These are phyloP conservation scores for Raja brachyura DNA, from an alignment of 2,113 vertebrate species.

Conservation along the genomic window DNA sequence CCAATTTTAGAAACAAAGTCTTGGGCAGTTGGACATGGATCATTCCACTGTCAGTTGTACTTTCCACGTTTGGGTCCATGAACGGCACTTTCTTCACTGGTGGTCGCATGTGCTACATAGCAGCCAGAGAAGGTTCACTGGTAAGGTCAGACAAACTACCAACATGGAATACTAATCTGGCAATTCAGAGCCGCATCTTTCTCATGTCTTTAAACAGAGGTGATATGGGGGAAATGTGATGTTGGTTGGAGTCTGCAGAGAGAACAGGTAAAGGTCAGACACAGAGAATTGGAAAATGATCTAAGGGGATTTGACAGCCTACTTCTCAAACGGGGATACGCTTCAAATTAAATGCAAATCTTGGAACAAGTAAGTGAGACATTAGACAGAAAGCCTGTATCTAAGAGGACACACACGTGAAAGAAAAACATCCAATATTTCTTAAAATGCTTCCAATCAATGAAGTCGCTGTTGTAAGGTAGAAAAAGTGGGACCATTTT, in stretches of 20 bases:
- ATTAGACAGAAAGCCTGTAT: background rate
- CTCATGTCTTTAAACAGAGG: background rate
- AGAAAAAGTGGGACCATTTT: no score
- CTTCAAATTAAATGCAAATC: background rate
- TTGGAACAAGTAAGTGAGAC: background rate
- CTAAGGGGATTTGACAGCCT: background rate
- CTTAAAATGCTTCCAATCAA: no score
- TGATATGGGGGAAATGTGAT: background rate
- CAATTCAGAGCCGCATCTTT: background rate
- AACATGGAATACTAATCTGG: background rate
- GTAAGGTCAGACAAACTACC: conserved; percentile 47
- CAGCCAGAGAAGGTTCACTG: conserved; percentile 81
- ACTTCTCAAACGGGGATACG: background rate
- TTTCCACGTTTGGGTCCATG: conserved; percentile 74
- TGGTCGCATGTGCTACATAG: conserved; percentile 69
- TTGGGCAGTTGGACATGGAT: conserved; percentile 78
- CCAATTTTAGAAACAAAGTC: conserved; percentile 65
- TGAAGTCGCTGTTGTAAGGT: no score
- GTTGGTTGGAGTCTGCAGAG: background rate
- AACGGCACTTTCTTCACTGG: conserved; percentile 74
- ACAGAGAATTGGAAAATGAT: background rate
- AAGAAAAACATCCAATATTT: no score
- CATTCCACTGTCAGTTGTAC: conserved; percentile 69
- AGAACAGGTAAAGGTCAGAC: background rate
- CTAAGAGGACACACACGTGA: background rate